Percentiles rank a stretch among this genome's conserved stretches.
These are phyloP conservation scores for Paelopatides confundens DNA, from an alignment of 53 echinoderm and acorn worm species.

Conservation along the genomic window DNA sequence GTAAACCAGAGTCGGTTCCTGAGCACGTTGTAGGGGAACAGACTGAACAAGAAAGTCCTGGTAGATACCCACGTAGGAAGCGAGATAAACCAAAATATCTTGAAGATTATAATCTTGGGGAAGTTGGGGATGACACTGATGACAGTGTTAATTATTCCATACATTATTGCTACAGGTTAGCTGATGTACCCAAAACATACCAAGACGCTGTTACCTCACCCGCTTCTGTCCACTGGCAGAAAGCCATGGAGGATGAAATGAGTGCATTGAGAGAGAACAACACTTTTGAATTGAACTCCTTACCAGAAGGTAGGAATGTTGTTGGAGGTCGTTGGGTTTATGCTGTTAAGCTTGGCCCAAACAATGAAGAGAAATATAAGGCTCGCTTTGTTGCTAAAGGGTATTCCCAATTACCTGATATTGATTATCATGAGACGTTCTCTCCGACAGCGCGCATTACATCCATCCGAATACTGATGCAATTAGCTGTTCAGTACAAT, in stretches of 20 bases:
- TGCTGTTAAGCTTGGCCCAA: not conserved
- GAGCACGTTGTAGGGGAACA: not conserved
- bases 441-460: conserved; percentile 35
- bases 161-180: conserved; percentile 52
- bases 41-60: not conserved
- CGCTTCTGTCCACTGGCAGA: conserved; percentile 43
- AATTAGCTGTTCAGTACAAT: conserved; percentile 43
- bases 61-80: conserved; percentile 38
- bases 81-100: conserved; percentile 43
- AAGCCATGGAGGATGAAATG: conserved; percentile 56
- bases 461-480: conserved; percentile 45
- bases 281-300: conserved; percentile 31
- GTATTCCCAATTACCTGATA: conserved; percentile 28
- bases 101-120: conserved; percentile 22
- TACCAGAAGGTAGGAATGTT: conserved; percentile 29
- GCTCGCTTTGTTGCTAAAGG: conserved; percentile 45
- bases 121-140: conserved; percentile 14
- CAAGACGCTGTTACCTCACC: conserved; percentile 31
- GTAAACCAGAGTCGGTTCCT: not conserved
- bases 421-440: conserved; percentile 55
- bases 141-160: not conserved
- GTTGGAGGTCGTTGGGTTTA: conserved; percentile 28
- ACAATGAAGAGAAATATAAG: conserved; percentile 41
- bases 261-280: conserved; percentile 28
- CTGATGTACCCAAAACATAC: conserved; percentile 48